Conservation (phyloP, 2,888 invertebrate species). For the Watsonalla cultraria region DNA sequence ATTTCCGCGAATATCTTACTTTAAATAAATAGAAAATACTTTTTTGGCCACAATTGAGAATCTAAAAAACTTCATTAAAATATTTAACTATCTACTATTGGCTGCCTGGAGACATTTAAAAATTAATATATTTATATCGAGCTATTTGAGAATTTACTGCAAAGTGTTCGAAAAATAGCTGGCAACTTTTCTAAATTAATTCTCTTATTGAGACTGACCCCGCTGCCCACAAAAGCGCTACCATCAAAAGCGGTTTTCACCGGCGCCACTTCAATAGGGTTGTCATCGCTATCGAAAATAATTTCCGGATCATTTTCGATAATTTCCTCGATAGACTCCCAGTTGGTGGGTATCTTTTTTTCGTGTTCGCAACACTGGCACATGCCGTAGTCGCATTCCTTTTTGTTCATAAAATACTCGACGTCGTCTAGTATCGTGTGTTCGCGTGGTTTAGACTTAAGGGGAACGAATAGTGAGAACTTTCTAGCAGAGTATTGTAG, state of each 20-base stretch:
- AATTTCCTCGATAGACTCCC: constrained; percentile 65
- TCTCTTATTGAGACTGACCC: constrained; percentile 32
- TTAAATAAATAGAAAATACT: not conserved
- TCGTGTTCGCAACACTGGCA: constrained; percentile 56
- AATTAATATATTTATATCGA: constrained; percentile 21
- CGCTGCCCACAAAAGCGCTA: constrained; percentile 18
- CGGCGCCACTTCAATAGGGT: constrained; percentile 57
- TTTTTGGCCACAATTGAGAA: not conserved
- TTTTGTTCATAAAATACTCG: constrained; percentile 61
- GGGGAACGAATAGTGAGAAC: constrained; percentile 52
- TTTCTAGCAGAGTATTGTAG: constrained; percentile 57
- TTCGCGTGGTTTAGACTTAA: constrained; percentile 39
- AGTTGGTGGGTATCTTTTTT: constrained; percentile 51
- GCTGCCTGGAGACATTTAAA: not conserved
- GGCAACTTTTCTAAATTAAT: constrained; percentile 45
- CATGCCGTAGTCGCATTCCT: constrained; percentile 65
- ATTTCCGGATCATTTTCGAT: constrained; percentile 74
- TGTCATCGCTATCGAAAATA: constrained; percentile 65
- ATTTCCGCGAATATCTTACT: not conserved
- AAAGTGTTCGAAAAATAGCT: constrained; percentile 44
- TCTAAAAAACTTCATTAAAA: not conserved
- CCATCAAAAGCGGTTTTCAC: constrained; percentile 30
- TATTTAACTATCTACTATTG: not conserved
- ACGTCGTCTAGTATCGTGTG: constrained; percentile 61
- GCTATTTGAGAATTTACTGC: constrained; percentile 41